Evolutionary conservation across 2,113 vertebrate genomes (phyloP), one percentile per base, ranked within the genome.

Genomic region (Bolborhynchus lineola): DNA sequence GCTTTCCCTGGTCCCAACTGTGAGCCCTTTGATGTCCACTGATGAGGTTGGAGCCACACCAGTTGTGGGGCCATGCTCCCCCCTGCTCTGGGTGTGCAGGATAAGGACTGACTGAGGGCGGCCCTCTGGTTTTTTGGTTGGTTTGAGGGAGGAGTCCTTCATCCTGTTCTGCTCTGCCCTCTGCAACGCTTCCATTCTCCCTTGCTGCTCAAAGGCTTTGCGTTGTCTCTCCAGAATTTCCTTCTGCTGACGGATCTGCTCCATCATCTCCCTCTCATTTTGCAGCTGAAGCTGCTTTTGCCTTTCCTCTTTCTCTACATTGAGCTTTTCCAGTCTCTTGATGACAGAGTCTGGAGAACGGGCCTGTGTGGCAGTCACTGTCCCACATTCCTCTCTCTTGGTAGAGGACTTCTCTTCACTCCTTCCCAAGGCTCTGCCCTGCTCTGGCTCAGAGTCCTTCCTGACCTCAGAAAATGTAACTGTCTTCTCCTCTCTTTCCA

Each of bases 241-340:
- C 46, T 98, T 99, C 97, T 99, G 99, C 74, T 98, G 98, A 9
- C 99, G 98, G 90, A 99, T 99, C 97, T 99, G 99, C 94, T 99
- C 98, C 99, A 99, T 99, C 99, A 99, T 99, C 90, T 99, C 98
- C 89, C 95, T 98, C 95, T 99, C 99, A 11, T 99, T 99, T 83
- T 99, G 98, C 91, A 98, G 98, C 91, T 98, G 99, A 85, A 98
- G 98, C 59, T 98, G 98, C 44, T 99, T 99, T 94, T 98, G 99
- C n/a, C 99, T 97, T 93, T 98, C 98, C 93, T 99, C 98, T 81
- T 99, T 99, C 93, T 99, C 98, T 86, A 98, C 98, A 0, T 99
- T 99, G 65, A 99, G 97, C 49, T 98, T 98, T 95, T 99, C 98
- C 71, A 99, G 98, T 62, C 98, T 99, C 93, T 98, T 98, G 67